Evolutionary conservation across 1,140 invertebrate species (phyloP).

Genomic region (Pseudomyrmex sp.): DNA sequence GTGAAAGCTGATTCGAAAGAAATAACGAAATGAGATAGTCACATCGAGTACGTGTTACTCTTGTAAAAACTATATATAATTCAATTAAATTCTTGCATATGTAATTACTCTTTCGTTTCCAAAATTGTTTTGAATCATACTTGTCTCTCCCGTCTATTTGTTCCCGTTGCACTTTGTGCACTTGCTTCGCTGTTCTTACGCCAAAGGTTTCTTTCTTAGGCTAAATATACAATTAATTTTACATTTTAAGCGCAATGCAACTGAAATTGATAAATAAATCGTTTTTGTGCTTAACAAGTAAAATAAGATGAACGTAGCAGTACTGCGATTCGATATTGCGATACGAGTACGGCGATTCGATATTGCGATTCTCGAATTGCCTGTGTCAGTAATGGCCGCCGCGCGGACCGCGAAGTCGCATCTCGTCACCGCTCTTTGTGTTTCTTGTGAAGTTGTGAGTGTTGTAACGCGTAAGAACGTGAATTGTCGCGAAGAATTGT

Average conservation of each 20-base stretch:
- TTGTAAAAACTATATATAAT: no score
- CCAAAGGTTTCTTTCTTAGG: not conserved
- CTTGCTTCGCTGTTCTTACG: not conserved
- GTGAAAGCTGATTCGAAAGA: not conserved
- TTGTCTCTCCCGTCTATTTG: not conserved
- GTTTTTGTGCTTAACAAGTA: no score
- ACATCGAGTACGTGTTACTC: no score
- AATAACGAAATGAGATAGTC: no score
- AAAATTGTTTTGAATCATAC: not conserved
- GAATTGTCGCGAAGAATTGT: not conserved
- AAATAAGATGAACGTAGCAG: no score
- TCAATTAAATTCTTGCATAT: no score
- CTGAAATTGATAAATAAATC: not conserved
- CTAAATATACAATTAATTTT: not conserved
- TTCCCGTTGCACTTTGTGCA: not conserved
- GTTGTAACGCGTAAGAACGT: not conserved
- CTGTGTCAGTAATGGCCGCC: not conserved
- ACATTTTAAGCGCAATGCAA: not conserved
- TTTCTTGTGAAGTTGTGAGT: not conserved
- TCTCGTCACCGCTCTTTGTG: not conserved
- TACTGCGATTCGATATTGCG: not conserved
- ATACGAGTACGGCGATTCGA: not conserved
- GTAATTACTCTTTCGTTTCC: no score
- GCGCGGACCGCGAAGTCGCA: not conserved
- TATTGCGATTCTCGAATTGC: conserved; percentile 10